phyloP scores from a whole-genome alignment of 2,113 vertebrate genomes.

The Neolamprologus longior region DNA sequence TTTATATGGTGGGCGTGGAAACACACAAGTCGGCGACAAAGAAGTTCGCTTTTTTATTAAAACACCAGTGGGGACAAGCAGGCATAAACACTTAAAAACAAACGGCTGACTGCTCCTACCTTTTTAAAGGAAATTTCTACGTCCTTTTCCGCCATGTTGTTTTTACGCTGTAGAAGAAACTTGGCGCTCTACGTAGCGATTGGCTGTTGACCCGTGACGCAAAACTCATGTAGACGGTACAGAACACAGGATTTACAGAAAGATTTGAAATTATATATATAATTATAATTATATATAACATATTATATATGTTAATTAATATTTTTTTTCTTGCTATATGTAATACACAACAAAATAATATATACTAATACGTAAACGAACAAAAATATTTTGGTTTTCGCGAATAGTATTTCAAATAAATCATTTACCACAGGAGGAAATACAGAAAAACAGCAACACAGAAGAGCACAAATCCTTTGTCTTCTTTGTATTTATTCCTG shows the following conservation, averaged over 20 bases:
- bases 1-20: neutral
- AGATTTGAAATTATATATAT: neutral
- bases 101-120: constrained; percentile 1
- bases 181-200: constrained; percentile 40
- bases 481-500: neutral
- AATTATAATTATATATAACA: neutral
- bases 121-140: constrained; percentile 60
- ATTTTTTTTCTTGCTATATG: neutral
- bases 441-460: neutral
- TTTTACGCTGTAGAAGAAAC: neutral
- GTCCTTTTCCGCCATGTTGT: constrained; percentile 58
- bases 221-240: neutral
- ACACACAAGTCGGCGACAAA: neutral
- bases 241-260: neutral
- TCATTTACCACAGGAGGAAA: neutral
- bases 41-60: neutral
- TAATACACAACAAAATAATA: neutral
- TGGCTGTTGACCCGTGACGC: constrained; percentile 12
- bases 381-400: neutral
- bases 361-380: neutral
- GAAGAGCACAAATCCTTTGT: neutral
- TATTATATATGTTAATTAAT: too few relatives aligned
- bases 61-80: neutral
- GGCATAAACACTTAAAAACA: neutral
- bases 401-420: neutral